Percentiles rank a stretch among this genome's conserved stretches.
These are phyloP conservation scores for Centrocercus urophasianus DNA, from an alignment of 2,113 vertebrate species.

Conservation along the genomic window DNA sequence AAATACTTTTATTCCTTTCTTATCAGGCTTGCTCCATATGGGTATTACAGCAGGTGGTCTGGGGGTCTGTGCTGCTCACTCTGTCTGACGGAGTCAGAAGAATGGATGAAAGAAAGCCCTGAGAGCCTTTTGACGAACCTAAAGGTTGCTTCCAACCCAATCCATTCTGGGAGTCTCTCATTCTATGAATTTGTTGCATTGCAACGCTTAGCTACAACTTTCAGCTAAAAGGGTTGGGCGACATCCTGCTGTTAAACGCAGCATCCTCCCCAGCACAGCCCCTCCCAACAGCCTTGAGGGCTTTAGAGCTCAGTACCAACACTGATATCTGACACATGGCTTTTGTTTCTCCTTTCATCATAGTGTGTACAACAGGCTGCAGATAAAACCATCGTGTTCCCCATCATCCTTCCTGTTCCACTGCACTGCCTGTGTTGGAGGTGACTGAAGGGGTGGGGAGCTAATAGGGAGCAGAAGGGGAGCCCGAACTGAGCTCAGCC, in stretches of 20 bases:
- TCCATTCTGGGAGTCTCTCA: neutral
- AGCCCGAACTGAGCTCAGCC: neutral
- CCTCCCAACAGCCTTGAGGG: neutral
- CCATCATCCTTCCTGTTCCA: neutral
- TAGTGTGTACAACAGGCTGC: neutral
- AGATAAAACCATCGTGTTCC: neutral
- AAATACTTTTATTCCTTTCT: neutral
- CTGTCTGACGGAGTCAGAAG: neutral
- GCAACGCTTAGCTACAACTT: neutral
- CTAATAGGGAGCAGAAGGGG: neutral
- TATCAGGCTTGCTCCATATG: neutral
- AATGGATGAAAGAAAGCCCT: neutral
- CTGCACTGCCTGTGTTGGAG: neutral
- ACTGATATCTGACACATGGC: neutral
- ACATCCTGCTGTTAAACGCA: rapidly evolving
- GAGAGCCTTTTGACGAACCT: neutral
- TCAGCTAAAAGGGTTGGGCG: neutral
- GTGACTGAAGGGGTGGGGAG: neutral
- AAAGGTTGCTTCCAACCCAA: neutral
- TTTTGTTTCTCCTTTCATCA: neutral
- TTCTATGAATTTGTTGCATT: neutral
- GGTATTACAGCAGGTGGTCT: rapidly evolving
- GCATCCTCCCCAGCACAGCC: neutral
- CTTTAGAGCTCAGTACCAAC: neutral
- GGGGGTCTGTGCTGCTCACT: neutral